These are phyloP conservation scores for Drosophila subsilvestris DNA, from an alignment of 2,888 invertebrate genomes.

Conservation along the genomic window DNA sequence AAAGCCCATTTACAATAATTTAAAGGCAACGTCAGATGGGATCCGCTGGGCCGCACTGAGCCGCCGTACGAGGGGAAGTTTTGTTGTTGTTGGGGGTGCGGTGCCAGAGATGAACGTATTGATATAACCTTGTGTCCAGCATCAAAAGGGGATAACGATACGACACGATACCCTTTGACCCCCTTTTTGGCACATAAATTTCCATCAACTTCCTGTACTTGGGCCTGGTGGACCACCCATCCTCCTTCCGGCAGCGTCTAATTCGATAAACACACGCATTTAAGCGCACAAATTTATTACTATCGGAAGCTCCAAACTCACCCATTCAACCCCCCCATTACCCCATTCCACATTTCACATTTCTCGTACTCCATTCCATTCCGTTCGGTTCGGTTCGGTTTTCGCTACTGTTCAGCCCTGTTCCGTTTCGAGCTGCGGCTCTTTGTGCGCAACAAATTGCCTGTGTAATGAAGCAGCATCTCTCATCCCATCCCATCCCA, in stretches of 20 bases:
- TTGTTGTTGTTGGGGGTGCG: too few relatives aligned
- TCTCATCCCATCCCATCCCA: background rate
- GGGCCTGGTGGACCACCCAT: constrained; percentile 7
- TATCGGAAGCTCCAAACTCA: constrained; percentile 59
- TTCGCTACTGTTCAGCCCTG: too few relatives aligned
- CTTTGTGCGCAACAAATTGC: constrained; percentile 73
- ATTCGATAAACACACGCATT: constrained; percentile 73
- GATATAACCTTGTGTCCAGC: constrained; percentile 25
- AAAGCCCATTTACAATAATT: constrained; percentile 70
- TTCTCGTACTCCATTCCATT: constrained; percentile 3
- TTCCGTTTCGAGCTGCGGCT: constrained; percentile 2
- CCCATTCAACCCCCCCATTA: constrained; percentile 18
- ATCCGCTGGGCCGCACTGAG: background rate
- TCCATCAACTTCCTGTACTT: constrained; percentile 19
- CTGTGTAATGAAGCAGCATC: constrained; percentile 65
- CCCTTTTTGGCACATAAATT: constrained; percentile 16
- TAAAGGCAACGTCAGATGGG: constrained; percentile 52
- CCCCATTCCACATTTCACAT: background rate
- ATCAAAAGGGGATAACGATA: background rate
- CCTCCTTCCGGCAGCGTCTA: constrained; percentile 41
- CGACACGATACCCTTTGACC: background rate
- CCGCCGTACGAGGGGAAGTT: constrained; percentile 2
- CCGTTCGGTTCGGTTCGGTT: too few relatives aligned
- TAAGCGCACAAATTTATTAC: constrained; percentile 71
- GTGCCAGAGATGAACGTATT: constrained; percentile 8